These are phyloP conservation scores for Sesia bembeciformis DNA, from an alignment of 2,888 invertebrate genomes.

Conservation along the genomic window DNA sequence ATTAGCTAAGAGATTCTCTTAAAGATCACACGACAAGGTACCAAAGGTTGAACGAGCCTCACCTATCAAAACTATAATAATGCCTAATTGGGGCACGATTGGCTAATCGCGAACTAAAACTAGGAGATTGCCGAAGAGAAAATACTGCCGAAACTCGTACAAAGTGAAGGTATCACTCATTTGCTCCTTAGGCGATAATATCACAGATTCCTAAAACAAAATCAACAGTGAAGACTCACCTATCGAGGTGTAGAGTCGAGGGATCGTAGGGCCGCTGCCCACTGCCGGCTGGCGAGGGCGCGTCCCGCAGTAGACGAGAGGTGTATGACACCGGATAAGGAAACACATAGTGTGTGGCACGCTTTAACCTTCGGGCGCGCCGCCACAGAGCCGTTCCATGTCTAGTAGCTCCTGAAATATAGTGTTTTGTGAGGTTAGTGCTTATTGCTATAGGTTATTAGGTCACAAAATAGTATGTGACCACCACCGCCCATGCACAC, in stretches of 20 bases:
- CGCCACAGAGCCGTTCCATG: constrained; percentile 52
- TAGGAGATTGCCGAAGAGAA: constrained; percentile 36
- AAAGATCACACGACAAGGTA: no score
- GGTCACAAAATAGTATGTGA: no score
- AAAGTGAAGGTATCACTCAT: constrained; percentile 12
- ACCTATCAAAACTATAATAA: no score
- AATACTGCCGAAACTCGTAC: constrained; percentile 10
- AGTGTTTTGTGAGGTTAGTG: no score
- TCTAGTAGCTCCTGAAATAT: constrained; percentile 47
- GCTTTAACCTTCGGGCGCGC: constrained; percentile 47
- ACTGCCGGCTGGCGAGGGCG: constrained; percentile 6
- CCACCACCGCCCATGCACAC: no score
- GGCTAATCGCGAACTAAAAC: constrained; percentile 14
- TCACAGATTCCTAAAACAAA: constrained; percentile 63
- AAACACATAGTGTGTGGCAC: neutral
- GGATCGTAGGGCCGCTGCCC: neutral
- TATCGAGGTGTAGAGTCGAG: constrained; percentile 6
- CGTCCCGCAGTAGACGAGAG: neutral
- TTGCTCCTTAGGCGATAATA: constrained; percentile 65
- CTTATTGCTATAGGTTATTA: no score
- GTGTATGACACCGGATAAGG: no score
- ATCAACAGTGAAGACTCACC: constrained; percentile 23
- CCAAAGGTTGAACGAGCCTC: no score
- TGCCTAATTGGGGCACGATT: no score
- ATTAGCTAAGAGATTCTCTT: no score